phyloP scores from a whole-genome alignment of 1,140 invertebrate species.

The Leptonema lineaticorne region DNA sequence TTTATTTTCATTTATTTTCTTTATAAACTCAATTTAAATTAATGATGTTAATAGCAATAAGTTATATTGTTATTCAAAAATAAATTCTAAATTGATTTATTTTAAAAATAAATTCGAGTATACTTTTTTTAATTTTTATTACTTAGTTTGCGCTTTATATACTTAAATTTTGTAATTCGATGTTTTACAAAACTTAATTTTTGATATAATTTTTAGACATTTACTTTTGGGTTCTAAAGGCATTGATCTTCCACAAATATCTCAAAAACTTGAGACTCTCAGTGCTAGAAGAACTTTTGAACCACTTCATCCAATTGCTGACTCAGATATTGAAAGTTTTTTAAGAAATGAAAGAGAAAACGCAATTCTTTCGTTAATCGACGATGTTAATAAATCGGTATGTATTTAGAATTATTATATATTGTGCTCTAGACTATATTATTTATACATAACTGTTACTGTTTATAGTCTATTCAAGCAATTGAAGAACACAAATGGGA shows the following conservation, averaged over 20 bases:
- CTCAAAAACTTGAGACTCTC: slow-evolving; percentile 85
- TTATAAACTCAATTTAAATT: background rate
- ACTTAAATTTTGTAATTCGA: background rate
- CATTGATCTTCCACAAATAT: slow-evolving; percentile 88
- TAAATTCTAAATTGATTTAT: too few species aligned
- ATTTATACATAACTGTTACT: background rate
- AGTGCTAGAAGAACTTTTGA: slow-evolving; percentile 84
- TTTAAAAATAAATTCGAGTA: too few species aligned
- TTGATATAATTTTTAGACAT: slow-evolving; percentile 64
- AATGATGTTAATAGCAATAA: too few species aligned
- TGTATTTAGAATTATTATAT: slow-evolving; percentile 44
- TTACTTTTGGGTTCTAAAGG: slow-evolving; percentile 90
- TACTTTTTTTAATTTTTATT: background rate
- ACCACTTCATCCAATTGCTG: slow-evolving; percentile 83
- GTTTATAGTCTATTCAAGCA: slow-evolving; percentile 62
- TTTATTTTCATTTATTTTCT: slow-evolving; percentile 13
- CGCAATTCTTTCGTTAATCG: slow-evolving; percentile 87
- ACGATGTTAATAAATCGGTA: slow-evolving; percentile 83
- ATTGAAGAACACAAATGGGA: slow-evolving; percentile 77
- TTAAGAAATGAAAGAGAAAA: slow-evolving; percentile 93
- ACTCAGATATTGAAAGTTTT: slow-evolving; percentile 87
- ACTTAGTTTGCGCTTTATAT: background rate
- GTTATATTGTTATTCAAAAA: too few species aligned
- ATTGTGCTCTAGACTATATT: background rate
- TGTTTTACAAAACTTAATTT: background rate